These are phyloP conservation scores for Thymallus thymallus DNA, from an alignment of 2,113 vertebrate species.

Conservation along the genomic window DNA sequence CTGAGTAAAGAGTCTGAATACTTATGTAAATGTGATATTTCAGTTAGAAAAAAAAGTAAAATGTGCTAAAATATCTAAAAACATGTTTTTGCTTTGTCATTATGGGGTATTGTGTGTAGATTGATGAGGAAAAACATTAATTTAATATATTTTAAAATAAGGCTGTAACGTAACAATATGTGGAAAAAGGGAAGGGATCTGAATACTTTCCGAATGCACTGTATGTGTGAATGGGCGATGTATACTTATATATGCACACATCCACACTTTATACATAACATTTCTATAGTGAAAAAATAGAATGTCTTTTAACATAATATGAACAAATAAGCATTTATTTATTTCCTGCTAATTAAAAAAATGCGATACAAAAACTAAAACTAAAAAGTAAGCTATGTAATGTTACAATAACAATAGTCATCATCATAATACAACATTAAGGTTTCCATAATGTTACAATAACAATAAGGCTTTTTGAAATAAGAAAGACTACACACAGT, in stretches of 20 bases:
- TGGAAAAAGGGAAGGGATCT: too few relatives aligned
- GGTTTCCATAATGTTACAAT: constrained; percentile 73
- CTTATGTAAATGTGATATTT: too few relatives aligned
- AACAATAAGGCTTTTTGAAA: constrained; percentile 83
- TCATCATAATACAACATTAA: constrained; percentile 69
- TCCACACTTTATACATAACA: constrained; percentile 73
- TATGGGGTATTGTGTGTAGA: too few relatives aligned
- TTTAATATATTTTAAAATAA: too few relatives aligned
- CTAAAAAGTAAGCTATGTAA: constrained; percentile 63
- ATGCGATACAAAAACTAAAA: constrained; percentile 67
- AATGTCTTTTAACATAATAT: constrained; percentile 93
- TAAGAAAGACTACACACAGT: constrained; percentile 75
- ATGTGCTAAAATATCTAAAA: too few relatives aligned
- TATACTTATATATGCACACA: constrained; percentile 39
- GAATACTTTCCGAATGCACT: too few relatives aligned
- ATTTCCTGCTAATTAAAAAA: constrained; percentile 68
- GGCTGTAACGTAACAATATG: too few relatives aligned
- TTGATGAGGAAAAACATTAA: too few relatives aligned
- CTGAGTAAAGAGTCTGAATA: too few relatives aligned
- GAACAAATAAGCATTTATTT: constrained; percentile 83
- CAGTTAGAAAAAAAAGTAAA: too few relatives aligned
- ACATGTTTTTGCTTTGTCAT: too few relatives aligned
- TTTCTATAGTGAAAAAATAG: constrained; percentile 96
- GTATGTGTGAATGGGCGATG: constrained; percentile 62
- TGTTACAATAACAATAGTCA: constrained; percentile 66